phyloP scores from a whole-genome alignment of 2,113 vertebrate species.

The Ophthalmolycus amberensis region DNA sequence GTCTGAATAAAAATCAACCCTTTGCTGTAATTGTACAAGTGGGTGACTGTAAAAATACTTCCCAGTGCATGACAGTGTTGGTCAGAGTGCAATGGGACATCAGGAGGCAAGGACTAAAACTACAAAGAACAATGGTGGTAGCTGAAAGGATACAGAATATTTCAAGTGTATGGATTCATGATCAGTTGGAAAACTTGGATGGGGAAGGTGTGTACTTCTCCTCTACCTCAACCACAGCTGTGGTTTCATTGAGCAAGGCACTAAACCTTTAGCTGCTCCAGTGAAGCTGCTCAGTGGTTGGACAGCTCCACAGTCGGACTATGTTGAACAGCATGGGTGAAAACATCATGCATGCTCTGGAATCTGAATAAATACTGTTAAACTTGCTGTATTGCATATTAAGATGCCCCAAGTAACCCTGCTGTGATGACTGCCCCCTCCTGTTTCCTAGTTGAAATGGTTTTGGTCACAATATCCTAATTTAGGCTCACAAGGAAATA shows the following conservation, averaged over 20 bases:
- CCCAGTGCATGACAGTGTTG: constrained; percentile 48
- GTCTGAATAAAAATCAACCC: not conserved
- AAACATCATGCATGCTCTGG: not conserved
- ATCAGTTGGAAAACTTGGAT: not conserved
- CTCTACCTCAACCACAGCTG: not conserved
- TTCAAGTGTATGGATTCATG: constrained; percentile 36
- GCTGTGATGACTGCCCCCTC: not conserved
- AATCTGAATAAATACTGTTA: constrained; percentile 23
- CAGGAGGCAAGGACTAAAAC: not conserved
- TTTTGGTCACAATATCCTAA: not conserved
- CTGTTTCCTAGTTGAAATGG: not conserved
- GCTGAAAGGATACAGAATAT: constrained; percentile 23
- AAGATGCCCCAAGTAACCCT: not conserved
- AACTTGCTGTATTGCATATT: constrained; percentile 40
- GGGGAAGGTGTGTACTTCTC: constrained; percentile 4
- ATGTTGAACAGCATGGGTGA: constrained; percentile 9
- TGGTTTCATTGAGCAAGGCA: constrained; percentile 65
- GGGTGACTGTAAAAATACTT: constrained; percentile 15
- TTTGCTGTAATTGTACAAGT: constrained; percentile 5
- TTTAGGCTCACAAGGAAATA: not conserved
- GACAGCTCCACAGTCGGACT: not conserved
- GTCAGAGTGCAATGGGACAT: constrained; percentile 18
- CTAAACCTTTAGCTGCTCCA: constrained; percentile 42
- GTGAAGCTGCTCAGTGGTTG: constrained; percentile 14
- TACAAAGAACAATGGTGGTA: not conserved